Conservation (phyloP, 2,888 invertebrate genomes). For the Maniola hyperantus region DNA sequence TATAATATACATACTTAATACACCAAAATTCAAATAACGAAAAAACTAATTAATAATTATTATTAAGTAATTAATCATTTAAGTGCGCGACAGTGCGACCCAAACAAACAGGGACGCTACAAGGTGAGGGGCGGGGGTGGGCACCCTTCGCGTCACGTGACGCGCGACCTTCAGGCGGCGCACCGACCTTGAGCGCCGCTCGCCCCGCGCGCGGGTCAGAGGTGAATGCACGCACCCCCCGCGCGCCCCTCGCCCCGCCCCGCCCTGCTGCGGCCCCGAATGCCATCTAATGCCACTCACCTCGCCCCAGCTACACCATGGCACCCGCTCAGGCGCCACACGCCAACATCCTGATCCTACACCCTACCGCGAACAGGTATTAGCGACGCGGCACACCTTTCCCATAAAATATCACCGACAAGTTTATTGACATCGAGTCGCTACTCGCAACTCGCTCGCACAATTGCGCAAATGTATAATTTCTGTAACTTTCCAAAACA, state of each 20-base stretch:
- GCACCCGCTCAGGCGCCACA: constrained; percentile 53
- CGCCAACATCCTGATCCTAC: constrained; percentile 60
- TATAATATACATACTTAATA: not conserved
- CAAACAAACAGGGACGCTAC: constrained; percentile 51
- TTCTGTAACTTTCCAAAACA: constrained; percentile 58
- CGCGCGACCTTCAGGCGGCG: constrained; percentile 80
- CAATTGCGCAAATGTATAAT: constrained; percentile 70
- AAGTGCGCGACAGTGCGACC: constrained; percentile 52
- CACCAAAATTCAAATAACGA: not conserved
- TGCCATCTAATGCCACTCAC: constrained; percentile 65
- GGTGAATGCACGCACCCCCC: constrained; percentile 76
- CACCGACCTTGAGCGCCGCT: constrained; percentile 80
- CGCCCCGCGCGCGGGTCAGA: constrained; percentile 81
- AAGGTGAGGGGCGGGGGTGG: constrained; percentile 51
- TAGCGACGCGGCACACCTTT: constrained; percentile 79
- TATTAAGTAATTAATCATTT: constrained; percentile 44
- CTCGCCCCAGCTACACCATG: constrained; percentile 65
- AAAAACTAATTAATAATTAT: no score
- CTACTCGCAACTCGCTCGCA: constrained; percentile 59
- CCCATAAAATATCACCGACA: constrained; percentile 81
- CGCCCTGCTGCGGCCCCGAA: constrained; percentile 55
- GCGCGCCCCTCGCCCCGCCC: constrained; percentile 50
- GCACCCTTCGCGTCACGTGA: constrained; percentile 77
- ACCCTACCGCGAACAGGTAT: constrained; percentile 75
- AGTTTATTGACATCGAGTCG: constrained; percentile 81